Percentiles rank a stretch among this genome's conserved stretches.
Evolutionary conservation across 92 coral and sea anemone species (phyloP).

Genomic region (Ricordea florida): DNA sequence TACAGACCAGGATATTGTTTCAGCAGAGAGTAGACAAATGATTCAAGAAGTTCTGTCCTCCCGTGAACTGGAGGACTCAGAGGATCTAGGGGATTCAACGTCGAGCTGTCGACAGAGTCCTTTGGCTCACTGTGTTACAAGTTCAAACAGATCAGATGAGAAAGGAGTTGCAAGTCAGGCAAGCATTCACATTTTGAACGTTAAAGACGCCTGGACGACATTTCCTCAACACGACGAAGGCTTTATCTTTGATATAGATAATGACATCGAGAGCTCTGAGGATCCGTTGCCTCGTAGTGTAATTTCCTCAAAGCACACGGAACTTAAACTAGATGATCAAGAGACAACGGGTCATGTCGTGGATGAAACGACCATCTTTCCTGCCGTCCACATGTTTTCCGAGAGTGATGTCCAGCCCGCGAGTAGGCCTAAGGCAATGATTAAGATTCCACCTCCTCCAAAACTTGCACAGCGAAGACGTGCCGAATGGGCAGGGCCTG

Average conservation of each 20-base stretch:
- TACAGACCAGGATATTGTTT: too few relatives aligned
- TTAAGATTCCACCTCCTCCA: constrained; percentile 41
- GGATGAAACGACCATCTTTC: constrained; percentile 5
- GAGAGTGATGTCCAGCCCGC: neutral
- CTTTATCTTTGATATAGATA: constrained; percentile 26
- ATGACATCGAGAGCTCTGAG: neutral
- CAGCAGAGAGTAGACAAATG: too few relatives aligned
- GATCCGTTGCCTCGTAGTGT: too few relatives aligned
- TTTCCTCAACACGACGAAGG: constrained; percentile 1
- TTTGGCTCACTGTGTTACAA: too few relatives aligned
- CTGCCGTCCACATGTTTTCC: constrained; percentile 19
- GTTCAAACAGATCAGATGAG: too few relatives aligned
- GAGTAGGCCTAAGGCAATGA: neutral
- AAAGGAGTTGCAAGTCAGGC: neutral
- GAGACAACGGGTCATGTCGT: neutral
- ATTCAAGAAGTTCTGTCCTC: too few relatives aligned
- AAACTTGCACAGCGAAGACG: constrained; percentile 18
- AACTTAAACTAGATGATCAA: neutral
- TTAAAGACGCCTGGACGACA: constrained; percentile 6
- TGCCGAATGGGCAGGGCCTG: neutral
- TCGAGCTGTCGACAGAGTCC: too few relatives aligned
- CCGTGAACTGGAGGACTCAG: too few relatives aligned
- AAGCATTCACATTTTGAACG: neutral
- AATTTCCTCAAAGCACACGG: too few relatives aligned
- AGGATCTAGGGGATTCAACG: too few relatives aligned